phyloP scores from a whole-genome alignment of 2,113 vertebrate species.

The Bambusicola thoracicus region DNA sequence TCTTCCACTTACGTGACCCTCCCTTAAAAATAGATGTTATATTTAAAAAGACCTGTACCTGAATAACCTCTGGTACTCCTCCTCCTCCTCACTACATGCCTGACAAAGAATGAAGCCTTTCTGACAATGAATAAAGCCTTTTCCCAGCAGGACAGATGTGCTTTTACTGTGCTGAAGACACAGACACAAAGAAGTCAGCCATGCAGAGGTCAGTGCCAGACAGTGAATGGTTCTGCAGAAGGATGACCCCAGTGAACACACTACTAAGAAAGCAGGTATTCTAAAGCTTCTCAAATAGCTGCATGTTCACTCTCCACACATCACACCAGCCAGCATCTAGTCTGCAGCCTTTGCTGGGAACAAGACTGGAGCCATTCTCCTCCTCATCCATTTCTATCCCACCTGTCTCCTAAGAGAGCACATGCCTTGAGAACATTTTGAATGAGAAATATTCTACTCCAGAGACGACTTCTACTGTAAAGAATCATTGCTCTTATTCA shows the following conservation, averaged over 20 bases:
- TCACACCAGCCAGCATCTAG: not conserved
- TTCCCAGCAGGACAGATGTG: not conserved
- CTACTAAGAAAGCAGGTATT: not conserved
- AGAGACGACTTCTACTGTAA: not conserved
- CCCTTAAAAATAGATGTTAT: not conserved
- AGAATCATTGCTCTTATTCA: not conserved
- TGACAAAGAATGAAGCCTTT: not conserved
- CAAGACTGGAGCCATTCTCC: not conserved
- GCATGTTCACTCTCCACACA: not conserved
- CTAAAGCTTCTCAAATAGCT: not conserved
- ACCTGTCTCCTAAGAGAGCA: not conserved
- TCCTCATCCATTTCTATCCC: not conserved
- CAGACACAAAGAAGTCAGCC: not conserved
- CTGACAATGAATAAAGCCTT: not conserved
- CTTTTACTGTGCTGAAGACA: not conserved
- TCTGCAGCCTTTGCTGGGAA: not conserved
- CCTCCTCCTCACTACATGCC: not conserved
- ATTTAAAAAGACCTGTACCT: not conserved
- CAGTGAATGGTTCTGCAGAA: not conserved
- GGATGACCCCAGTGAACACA: not conserved
- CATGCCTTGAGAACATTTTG: accelerated
- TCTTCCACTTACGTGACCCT: not conserved
- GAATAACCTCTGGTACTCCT: not conserved
- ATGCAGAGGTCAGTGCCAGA: not conserved
- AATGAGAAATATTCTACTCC: not conserved